Base-by-base conservation (phyloP, 53 echinoderm and acorn worm genomes). In the Echinometra lucunter region DNA sequence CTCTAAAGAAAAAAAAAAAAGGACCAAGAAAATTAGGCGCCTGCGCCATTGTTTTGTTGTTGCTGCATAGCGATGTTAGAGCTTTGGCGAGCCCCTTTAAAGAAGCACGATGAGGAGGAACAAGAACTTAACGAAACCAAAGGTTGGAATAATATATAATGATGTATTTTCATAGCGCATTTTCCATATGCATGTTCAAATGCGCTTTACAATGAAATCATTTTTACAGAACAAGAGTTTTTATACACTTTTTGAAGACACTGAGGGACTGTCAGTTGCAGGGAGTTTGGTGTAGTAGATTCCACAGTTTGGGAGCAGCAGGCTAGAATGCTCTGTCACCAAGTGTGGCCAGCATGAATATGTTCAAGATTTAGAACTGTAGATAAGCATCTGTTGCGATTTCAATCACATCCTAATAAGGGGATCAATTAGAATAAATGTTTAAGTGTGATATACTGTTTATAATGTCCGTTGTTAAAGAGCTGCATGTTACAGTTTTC, bases 51-150 rank as follows among this genome's bases (percentile, higher is more conserved):
- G 3, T 47, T 44, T 85, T 85, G 28, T n/a, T 15, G 30, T 85
- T 85, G 85, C 85, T 85, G 85, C 85, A 85, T 85, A 85, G 85
- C 85, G 27, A 49, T 30, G 49, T n/a, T n/a, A 49, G 85, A 85
- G 85, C 85, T 11, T n/a, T 18, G n/a, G 49, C n/a, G 16, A 47
- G 49, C 85, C 44, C 85, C 27, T 27, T 78, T 21, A 49, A n/a
- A 28, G 85, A 85, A 85, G 85, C 45, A 85, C 28, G 37, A n/a
- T 6, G 28, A 40, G 49, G n/a, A 85, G 49, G 40, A 78, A 78
- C 78, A 40, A 0, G 21, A 78, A 38, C 78, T 42, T 18, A 18
- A 78, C 5, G 85, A 85, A 45, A 45, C 85, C 45, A 19, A n/a
- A 47, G 21, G 28, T 40, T 21, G 28, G 81, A 81, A 25, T n/a